Conservation (phyloP, 1,140 invertebrate genomes). For the Plectrocnemia conspersa region DNA sequence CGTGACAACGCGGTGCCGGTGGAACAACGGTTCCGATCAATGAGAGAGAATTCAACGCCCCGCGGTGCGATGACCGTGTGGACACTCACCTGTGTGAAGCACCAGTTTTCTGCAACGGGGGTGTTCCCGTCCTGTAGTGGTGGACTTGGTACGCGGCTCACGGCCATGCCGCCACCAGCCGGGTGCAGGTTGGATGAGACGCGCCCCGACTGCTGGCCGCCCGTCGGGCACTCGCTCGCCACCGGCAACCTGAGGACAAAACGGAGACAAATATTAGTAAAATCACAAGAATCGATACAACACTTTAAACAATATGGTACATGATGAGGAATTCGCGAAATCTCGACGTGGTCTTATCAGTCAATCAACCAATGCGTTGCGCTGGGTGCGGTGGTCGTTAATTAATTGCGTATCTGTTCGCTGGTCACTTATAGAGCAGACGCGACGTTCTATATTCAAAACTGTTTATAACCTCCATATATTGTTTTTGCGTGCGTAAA, state of each 20-base stretch:
- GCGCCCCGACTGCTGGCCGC: slow-evolving; percentile 58
- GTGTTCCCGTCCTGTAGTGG: slow-evolving; percentile 86
- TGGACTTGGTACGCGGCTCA: slow-evolving; percentile 85
- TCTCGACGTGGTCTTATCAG: too few relatives aligned
- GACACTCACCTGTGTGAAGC: slow-evolving; percentile 82
- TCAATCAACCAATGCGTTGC: too few relatives aligned
- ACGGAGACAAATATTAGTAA: background rate
- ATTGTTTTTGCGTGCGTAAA: too few relatives aligned
- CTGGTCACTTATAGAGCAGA: too few relatives aligned
- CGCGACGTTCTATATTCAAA: too few relatives aligned
- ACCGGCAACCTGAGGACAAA: slow-evolving; percentile 61
- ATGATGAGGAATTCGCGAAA: too few relatives aligned
- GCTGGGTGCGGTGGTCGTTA: too few relatives aligned
- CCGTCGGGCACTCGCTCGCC: slow-evolving; percentile 79
- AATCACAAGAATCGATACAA: background rate
- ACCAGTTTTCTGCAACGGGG: slow-evolving; percentile 93
- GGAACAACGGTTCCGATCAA: background rate
- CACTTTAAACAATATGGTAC: too few relatives aligned
- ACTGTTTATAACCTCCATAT: too few relatives aligned
- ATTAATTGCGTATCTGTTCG: too few relatives aligned
- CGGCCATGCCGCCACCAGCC: slow-evolving; percentile 77
- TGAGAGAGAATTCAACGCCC: background rate
- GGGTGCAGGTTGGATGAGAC: slow-evolving; percentile 69
- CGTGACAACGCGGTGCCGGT: background rate
- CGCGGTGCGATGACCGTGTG: background rate